Evolutionary conservation across 1,140 invertebrate species (phyloP), one percentile per base, ranked within the genome.

Genomic region (Aleiodes sp.): DNA sequence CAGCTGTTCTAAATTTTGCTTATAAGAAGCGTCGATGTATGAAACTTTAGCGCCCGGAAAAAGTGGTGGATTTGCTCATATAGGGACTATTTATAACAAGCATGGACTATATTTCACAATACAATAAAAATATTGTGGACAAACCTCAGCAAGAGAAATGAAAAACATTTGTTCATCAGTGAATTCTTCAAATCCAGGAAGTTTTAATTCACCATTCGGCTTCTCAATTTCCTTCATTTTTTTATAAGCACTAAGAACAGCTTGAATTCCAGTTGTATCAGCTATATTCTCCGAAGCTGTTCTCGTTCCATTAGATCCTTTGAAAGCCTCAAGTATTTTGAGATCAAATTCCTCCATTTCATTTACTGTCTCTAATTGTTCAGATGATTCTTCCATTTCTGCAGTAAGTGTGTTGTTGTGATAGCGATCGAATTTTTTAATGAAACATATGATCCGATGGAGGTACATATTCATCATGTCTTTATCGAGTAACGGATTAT

Each of bases 221-320:
- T 56, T 26, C 28, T 68, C 26, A 24, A 24, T 65, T 9, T 57
- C 68, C 29, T 63, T 70, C 35, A 57, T 63, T 52, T 70, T 72
- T 9, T 62, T 61, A 3, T 75, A 78, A 16, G 71, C 77, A 39
- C 65, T 8, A 33, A 72, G 72, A 0, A 73, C 74, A 2, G 69
- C 31, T n/a, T 66, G 39, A 33, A 76, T 19, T 6, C 88, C 89
- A 33, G 87, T 89, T 69, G 90, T 89, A 73, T 90, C 89, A n/a
- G 88, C 90, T 14, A 71, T 64, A 63, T 71, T 71, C 59, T 71
- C 70, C 7, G 3, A 37, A 6, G 9, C 26, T 2, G 70, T 70
- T 46, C 37, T 12, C 16, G 12, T 12, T 8, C 66, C 66, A n/a
- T n/a, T n/a, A n/a, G n/a, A n/a, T n/a, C n/a, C n/a, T n/a, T n/a